phyloP scores from a whole-genome alignment of 1,140 invertebrate genomes.

The Drosophila orosa region DNA sequence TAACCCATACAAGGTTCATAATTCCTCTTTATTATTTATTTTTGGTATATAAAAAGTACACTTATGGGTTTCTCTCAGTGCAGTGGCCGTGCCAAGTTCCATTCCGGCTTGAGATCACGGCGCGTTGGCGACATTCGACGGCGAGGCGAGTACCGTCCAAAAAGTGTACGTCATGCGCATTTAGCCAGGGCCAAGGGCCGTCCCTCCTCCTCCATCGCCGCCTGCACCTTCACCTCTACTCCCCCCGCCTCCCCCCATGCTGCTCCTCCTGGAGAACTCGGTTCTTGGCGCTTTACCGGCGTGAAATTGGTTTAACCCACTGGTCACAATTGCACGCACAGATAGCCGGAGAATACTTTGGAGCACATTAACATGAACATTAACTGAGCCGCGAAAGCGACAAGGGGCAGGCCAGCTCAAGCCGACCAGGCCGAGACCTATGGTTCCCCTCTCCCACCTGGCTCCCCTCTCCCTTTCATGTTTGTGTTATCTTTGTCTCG shows the following conservation, averaged over 20 bases:
- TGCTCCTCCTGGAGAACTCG: slow-evolving; percentile 17
- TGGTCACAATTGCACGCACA: slow-evolving; percentile 80
- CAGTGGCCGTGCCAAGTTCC: slow-evolving; percentile 42
- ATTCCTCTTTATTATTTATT: background rate
- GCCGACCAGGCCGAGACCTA: slow-evolving; percentile 43
- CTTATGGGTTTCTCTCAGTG: slow-evolving; percentile 1
- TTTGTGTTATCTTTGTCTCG: slow-evolving; percentile 69
- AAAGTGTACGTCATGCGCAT: slow-evolving; percentile 79
- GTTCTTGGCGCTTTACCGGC: slow-evolving; percentile 80
- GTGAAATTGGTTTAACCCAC: slow-evolving; percentile 84
- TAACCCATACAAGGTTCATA: too few species aligned
- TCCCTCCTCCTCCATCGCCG: background rate
- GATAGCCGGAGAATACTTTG: slow-evolving; percentile 61
- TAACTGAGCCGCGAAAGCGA: slow-evolving; percentile 79
- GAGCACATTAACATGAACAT: slow-evolving; percentile 78
- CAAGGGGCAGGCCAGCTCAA: slow-evolving; percentile 56
- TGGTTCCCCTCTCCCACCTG: slow-evolving; percentile 4
- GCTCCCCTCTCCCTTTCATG: background rate
- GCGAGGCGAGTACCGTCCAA: slow-evolving; percentile 60
- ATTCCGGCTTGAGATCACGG: slow-evolving; percentile 60
- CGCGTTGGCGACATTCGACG: slow-evolving; percentile 64
- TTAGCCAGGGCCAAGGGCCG: slow-evolving; percentile 49
- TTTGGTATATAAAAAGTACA: background rate
- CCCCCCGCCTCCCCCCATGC: background rate
- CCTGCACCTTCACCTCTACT: background rate